Percentiles rank a stretch among this genome's conserved stretches.
Conservation (phyloP, 2,888 invertebrate species). For the Aphidius colemani region DNA sequence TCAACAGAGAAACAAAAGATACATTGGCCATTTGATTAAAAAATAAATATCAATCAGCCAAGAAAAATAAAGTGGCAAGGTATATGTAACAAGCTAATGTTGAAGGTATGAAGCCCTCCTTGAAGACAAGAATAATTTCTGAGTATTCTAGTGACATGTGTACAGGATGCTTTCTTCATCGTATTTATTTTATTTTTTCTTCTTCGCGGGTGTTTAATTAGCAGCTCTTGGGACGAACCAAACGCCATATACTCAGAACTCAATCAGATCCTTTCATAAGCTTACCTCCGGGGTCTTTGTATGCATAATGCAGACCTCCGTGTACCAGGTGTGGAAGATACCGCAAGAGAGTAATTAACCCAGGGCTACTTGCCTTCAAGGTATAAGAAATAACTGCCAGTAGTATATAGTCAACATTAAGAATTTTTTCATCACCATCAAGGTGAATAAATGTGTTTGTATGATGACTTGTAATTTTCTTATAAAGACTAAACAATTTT, state of each 20-base stretch:
- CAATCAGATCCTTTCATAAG: constrained; percentile 60
- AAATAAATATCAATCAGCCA: constrained; percentile 54
- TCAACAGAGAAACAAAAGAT: no score
- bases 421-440: constrained; percentile 14
- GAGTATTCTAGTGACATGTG: constrained; percentile 32
- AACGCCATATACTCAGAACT: constrained; percentile 59
- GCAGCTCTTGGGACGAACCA: constrained; percentile 54
- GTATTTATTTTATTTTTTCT: constrained; percentile 20
- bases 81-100: constrained; percentile 27
- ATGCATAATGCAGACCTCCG: constrained; percentile 51
- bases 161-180: constrained; percentile 4
- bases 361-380: constrained; percentile 16
- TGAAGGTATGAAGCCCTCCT: constrained; percentile 32
- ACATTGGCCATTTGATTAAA: no score
- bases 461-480: neutral
- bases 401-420: constrained; percentile 1
- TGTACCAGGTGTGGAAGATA: constrained; percentile 33
- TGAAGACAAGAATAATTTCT: constrained; percentile 31
- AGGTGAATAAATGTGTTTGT: constrained; percentile 11
- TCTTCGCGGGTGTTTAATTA: constrained; percentile 57
- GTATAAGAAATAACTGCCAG: neutral
- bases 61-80: constrained; percentile 36
- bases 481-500: constrained; percentile 25
- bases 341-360: constrained; percentile 26
- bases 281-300: constrained; percentile 41